Evolutionary conservation across 1,140 invertebrate species (phyloP).

Genomic region (Stegodyphus mimosarum): DNA sequence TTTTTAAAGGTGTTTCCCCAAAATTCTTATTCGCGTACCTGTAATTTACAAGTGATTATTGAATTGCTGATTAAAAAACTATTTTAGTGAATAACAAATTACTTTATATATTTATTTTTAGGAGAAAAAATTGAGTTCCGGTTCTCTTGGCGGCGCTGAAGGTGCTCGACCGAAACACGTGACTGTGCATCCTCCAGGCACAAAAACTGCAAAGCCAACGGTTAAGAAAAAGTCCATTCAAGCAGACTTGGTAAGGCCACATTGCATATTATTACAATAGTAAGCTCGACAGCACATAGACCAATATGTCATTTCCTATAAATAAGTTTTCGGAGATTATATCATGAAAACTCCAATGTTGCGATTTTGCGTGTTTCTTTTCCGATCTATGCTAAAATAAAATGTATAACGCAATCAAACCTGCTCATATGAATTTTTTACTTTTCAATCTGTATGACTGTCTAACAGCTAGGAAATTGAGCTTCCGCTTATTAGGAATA

Average conservation of each 20-base stretch:
- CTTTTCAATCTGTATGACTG: too few species aligned
- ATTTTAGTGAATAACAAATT: background rate
- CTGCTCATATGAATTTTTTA: too few species aligned
- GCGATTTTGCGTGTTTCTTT: too few species aligned
- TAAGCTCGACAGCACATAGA: too few species aligned
- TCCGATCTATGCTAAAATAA: too few species aligned
- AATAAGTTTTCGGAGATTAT: too few species aligned
- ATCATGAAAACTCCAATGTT: too few species aligned
- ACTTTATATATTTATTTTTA: conserved; percentile 64
- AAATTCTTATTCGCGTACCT: background rate
- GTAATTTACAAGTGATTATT: background rate
- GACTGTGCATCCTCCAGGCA: conserved; percentile 93
- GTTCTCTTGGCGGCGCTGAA: conserved; percentile 76
- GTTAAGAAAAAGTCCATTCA: conserved; percentile 91
- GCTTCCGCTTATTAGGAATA: too few species aligned
- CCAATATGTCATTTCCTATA: too few species aligned
- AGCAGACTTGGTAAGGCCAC: conserved; percentile 77
- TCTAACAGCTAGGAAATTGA: too few species aligned
- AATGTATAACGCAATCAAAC: too few species aligned
- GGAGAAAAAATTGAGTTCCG: conserved; percentile 84
- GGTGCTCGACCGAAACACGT: conserved; percentile 84
- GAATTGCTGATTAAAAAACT: background rate
- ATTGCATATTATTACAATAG: too few species aligned
- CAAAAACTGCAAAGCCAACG: conserved; percentile 93
- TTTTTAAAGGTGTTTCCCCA: background rate